Evolutionary conservation across 2,113 vertebrate species (phyloP).

Genomic region (Ifrita kowaldi): DNA sequence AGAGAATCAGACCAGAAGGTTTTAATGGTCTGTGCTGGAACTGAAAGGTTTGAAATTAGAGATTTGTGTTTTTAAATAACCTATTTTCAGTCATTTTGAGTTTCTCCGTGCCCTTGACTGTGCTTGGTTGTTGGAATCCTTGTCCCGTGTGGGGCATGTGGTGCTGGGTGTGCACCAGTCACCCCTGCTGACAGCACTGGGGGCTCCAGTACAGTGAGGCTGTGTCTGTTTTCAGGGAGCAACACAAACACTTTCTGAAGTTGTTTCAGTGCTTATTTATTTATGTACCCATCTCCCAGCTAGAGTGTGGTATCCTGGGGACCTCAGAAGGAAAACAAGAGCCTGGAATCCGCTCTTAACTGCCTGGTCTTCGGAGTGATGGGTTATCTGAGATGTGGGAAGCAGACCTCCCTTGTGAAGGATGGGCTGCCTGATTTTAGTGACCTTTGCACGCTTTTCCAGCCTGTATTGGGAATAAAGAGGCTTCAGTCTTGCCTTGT

Average conservation of each 20-base stretch:
- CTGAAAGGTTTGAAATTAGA: neutral
- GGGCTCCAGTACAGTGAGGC: neutral
- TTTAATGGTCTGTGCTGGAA: neutral
- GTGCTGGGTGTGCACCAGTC: neutral
- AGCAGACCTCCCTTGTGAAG: neutral
- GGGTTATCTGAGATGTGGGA: neutral
- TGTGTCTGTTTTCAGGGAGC: neutral
- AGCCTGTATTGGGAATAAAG: neutral
- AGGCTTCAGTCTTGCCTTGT: conserved; percentile 14
- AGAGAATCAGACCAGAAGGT: neutral
- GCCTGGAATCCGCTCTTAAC: neutral
- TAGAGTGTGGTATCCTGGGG: neutral
- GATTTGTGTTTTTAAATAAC: neutral
- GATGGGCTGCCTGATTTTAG: neutral
- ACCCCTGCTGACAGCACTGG: neutral
- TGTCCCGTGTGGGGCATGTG: neutral
- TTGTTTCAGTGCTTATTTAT: neutral
- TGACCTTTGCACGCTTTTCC: neutral
- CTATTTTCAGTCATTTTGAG: neutral
- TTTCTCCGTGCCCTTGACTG: neutral
- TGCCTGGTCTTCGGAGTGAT: neutral
- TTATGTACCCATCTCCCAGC: neutral
- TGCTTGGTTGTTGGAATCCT: neutral
- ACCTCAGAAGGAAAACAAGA: neutral
- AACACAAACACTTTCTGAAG: neutral